These are phyloP conservation scores for Aleiodes alternator DNA, from an alignment of 2,888 invertebrate species.

Conservation along the genomic window DNA sequence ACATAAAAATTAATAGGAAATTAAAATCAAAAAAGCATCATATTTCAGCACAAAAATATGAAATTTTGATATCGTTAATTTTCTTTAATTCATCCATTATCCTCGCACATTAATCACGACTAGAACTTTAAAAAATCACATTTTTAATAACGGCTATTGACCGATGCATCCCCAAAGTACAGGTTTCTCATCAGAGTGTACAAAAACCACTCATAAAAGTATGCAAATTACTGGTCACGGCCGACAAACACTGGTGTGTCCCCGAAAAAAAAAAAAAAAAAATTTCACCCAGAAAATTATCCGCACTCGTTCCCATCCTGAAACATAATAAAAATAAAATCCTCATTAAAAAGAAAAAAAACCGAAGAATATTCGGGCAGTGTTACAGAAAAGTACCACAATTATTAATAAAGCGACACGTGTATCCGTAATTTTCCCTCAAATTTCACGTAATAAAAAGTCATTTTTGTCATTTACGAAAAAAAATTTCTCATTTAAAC, in stretches of 20 bases:
- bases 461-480: conserved; percentile 15
- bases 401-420: conserved; percentile 67
- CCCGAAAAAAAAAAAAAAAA: conserved; percentile 57
- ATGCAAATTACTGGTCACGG: conserved; percentile 68
- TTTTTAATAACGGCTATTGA: conserved; percentile 3
- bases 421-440: conserved; percentile 58
- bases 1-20: neutral
- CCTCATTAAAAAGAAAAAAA: neutral
- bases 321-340: conserved; percentile 57
- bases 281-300: conserved; percentile 67
- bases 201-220: conserved; percentile 58
- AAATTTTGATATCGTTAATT: conserved; percentile 7
- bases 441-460: conserved; percentile 12
- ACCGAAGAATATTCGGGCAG: neutral
- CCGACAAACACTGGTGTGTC: conserved; percentile 60
- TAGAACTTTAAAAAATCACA: conserved; percentile 7
- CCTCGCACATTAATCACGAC: neutral
- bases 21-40: neutral
- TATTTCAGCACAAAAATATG: neutral
- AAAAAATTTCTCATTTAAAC: conserved; percentile 14
- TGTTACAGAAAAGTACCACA: conserved; percentile 29
- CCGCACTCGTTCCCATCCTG: conserved; percentile 60
- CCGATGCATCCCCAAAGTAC: conserved; percentile 4
- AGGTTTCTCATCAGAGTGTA: conserved; percentile 40
- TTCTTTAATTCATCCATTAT: neutral